Conservation (phyloP, 1,140 invertebrate genomes). For the Drosophila repleta region DNA sequence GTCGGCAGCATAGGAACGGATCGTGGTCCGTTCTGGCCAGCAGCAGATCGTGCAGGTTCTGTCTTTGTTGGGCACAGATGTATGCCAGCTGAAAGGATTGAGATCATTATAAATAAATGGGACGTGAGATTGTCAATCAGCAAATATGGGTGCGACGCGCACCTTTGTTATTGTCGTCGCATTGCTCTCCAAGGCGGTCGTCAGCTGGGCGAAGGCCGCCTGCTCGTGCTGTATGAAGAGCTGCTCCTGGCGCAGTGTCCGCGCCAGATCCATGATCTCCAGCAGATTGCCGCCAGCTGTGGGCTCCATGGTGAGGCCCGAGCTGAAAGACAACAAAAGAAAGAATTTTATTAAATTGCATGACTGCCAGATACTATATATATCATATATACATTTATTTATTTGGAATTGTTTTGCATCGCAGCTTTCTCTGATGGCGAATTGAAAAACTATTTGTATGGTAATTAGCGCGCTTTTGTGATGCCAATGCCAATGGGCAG, state of each 20-base stretch:
- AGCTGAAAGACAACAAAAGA: too few relatives aligned
- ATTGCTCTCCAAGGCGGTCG: slow-evolving; percentile 66
- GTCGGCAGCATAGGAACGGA: slow-evolving; percentile 90
- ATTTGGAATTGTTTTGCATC: not conserved
- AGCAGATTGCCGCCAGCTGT: slow-evolving; percentile 79
- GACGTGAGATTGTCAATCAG: slow-evolving; percentile 26
- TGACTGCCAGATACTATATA: not conserved
- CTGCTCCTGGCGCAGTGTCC: slow-evolving; percentile 81
- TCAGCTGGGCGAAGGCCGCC: slow-evolving; percentile 72
- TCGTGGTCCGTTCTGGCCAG: slow-evolving; percentile 89
- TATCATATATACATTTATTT: not conserved
- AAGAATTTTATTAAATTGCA: not conserved
- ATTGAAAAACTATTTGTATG: slow-evolving; percentile 8
- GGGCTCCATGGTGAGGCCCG: slow-evolving; percentile 70
- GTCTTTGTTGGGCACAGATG: slow-evolving; percentile 94
- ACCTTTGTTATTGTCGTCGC: slow-evolving; percentile 81
- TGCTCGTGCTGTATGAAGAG: slow-evolving; percentile 82
- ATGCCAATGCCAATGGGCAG: slow-evolving; percentile 9
- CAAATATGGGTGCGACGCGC: slow-evolving; percentile 4
- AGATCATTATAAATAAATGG: not conserved
- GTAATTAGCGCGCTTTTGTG: slow-evolving; percentile 27
- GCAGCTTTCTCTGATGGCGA: slow-evolving; percentile 5
- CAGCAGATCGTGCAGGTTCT: slow-evolving; percentile 92
- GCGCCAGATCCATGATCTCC: slow-evolving; percentile 83
- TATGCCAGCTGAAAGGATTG: slow-evolving; percentile 89